Evolutionary conservation across 2,797 vertebrate genomes (phyloP).

Genomic region (Lindbergichthys nudifrons): DNA sequence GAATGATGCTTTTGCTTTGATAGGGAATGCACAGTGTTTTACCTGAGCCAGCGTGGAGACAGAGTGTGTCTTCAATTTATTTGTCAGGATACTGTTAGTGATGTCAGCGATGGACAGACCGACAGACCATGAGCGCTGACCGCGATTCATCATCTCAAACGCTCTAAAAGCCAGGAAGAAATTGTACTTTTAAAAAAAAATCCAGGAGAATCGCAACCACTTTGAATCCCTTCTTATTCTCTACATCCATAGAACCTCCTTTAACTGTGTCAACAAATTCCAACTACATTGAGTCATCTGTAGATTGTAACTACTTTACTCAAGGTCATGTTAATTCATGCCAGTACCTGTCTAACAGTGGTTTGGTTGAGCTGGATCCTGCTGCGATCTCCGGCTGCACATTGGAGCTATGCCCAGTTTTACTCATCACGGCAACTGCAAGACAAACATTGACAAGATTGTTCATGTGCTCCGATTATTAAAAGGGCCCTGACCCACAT

Average conservation of each 20-base stretch:
- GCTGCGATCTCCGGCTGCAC: slow-evolving; percentile 67
- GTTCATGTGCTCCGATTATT: background rate
- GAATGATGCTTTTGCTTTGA: background rate
- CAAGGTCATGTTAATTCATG: background rate
- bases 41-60: slow-evolving; percentile 94
- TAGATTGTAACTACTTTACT: background rate
- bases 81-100: slow-evolving; percentile 89
- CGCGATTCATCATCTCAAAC: slow-evolving; percentile 89
- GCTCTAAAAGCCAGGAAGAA: slow-evolving; percentile 81
- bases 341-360: slow-evolving; percentile 89
- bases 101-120: slow-evolving; percentile 94
- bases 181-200: too few species aligned
- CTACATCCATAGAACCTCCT: background rate
- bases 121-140: slow-evolving; percentile 95
- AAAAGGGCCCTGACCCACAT: background rate
- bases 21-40: slow-evolving; percentile 18
- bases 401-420: slow-evolving; percentile 51
- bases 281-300: background rate
- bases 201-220: background rate
- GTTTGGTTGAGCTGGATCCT: slow-evolving; percentile 81
- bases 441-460: slow-evolving; percentile 14
- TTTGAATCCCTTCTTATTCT: background rate
- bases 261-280: background rate
- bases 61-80: slow-evolving; percentile 92
- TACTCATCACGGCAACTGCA: slow-evolving; percentile 90